Evolutionary conservation across 1,140 invertebrate genomes (phyloP), one percentile per base, ranked within the genome.

Genomic region (Drosophila athabasca): DNA sequence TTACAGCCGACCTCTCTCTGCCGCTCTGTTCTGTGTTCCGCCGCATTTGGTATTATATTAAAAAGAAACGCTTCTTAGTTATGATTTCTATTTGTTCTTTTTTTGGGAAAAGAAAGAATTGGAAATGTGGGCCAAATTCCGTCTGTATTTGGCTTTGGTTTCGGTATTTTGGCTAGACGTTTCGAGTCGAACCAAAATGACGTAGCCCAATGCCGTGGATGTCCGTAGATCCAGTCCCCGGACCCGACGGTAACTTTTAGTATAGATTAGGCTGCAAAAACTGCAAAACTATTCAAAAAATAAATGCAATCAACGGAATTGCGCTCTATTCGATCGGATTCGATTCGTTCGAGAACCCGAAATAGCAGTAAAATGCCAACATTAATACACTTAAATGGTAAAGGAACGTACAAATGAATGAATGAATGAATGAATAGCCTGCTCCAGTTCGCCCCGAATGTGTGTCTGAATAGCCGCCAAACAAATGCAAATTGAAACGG

Each of bases 211-310:
- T 2, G 35, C 11, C 4, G 11, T 4, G 11, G 35, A 39, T 5
- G 35, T 4, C 11, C 64, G 50, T 55, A 58, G 52, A 44, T 35
- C 43, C 39, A 31, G 11, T 44, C 22, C 2, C 19, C 6, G 29
- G n/a, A 22, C 44, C 29, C 51, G 57, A 52, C 17, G 24, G 26
- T 19, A 67, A 75, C 72, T 76, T 76, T 76, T 76, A 46, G 55
- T 64, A 29, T 65, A 58, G 83, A 78, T 83, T 83, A 62, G 79
- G 74, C 79, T 70, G 82, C 44, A 45, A 69, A 69, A 82, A n/a
- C n/a, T n/a, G n/a, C n/a, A n/a, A n/a, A n/a, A n/a, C n/a, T n/a
- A n/a, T n/a, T n/a, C n/a, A n/a, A n/a, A n/a, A n/a, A n/a, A n/a
- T n/a, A n/a, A n/a, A n/a, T n/a, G n/a, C n/a, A n/a, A n/a, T n/a